A percentile compares a stretch with the other conserved stretches of the same genome.
These are phyloP conservation scores for Mastomys coucha DNA, from an alignment of 2,113 vertebrate genomes.

Conservation along the genomic window DNA sequence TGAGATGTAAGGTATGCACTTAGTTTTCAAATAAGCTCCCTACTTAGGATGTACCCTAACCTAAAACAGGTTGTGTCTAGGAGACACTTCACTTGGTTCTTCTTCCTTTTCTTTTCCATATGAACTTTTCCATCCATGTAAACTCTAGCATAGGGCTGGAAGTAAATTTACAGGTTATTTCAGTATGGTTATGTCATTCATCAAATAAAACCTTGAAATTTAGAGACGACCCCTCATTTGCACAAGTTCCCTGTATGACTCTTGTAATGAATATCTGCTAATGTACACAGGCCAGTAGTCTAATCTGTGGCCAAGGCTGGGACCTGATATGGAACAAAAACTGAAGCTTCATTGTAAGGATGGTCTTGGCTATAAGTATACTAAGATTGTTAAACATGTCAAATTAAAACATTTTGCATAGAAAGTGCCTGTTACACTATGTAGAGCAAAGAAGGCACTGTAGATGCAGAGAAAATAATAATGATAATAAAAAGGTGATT, in stretches of 20 bases:
- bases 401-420: conserved; percentile 4
- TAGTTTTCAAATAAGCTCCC: conserved; percentile 17
- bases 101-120: not conserved
- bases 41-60: not conserved
- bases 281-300: not conserved
- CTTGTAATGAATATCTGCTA: not conserved
- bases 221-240: not conserved
- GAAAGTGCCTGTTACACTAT: not conserved
- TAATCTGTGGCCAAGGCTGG: not conserved
- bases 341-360: not conserved
- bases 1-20: conserved; percentile 55
- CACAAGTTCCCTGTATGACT: not conserved
- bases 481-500: not conserved
- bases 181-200: not conserved
- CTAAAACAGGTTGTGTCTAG: not conserved
- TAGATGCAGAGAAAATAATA: conserved; percentile 24
- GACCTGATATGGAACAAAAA: not conserved
- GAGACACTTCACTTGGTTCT: not conserved
- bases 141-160: not conserved
- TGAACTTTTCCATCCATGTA: not conserved
- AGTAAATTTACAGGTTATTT: not conserved
- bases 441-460: not conserved
- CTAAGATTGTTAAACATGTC: not conserved
- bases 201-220: not conserved
- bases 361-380: not conserved